phyloP scores from a whole-genome alignment of 30 jellyfish, hydroid and myxozoan genomes.

The Hydractinia echinata region DNA sequence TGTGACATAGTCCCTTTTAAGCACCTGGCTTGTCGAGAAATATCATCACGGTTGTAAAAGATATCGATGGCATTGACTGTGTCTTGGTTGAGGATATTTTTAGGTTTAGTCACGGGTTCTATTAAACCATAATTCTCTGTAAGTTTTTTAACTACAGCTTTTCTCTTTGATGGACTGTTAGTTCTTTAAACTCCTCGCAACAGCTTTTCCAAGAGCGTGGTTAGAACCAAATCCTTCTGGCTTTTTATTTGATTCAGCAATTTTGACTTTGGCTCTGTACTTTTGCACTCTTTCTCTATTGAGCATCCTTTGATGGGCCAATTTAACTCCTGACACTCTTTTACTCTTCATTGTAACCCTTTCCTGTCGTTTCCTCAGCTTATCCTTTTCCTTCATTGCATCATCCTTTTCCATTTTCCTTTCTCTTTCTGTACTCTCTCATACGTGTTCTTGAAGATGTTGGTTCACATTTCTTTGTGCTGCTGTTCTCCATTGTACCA shows the following conservation, averaged over 20 bases:
- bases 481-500: no score
- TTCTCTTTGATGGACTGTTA: slow-evolving; percentile 23
- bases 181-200: not conserved
- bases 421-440: slow-evolving; percentile 30
- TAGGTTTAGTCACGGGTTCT: not conserved
- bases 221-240: slow-evolving; percentile 7
- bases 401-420: slow-evolving; percentile 22
- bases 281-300: not conserved
- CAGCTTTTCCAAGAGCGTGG: slow-evolving; percentile 23
- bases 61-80: not conserved
- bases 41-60: not conserved
- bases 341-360: not conserved
- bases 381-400: slow-evolving; percentile 20
- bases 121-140: slow-evolving; percentile 15
- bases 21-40: no score
- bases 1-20: slow-evolving; percentile 40
- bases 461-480: no score
- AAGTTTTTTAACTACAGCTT: not conserved
- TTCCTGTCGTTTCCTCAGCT: not conserved
- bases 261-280: slow-evolving; percentile 3
- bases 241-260: slow-evolving; percentile 5
- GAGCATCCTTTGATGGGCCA: not conserved
- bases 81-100: not conserved
- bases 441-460: slow-evolving; percentile 12
- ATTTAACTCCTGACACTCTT: not conserved